Percentiles rank a stretch among this genome's conserved stretches.
These are phyloP conservation scores for Platynereis dumerilii DNA, from an alignment of 2,888 invertebrate species.

Conservation along the genomic window DNA sequence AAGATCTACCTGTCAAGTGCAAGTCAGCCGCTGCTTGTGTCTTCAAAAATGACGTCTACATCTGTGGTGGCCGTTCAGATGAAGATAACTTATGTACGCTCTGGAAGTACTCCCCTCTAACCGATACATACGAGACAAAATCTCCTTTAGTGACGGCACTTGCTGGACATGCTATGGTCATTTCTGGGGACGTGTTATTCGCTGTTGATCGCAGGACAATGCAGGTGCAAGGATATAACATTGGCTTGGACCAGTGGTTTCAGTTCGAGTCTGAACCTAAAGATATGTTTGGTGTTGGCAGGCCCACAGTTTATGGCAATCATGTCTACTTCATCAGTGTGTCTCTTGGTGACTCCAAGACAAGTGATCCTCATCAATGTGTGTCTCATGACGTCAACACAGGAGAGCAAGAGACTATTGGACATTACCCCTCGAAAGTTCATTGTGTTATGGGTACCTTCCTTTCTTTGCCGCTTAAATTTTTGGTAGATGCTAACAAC, in stretches of 20 bases:
- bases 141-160: conserved; percentile 26
- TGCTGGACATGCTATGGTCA: conserved; percentile 31
- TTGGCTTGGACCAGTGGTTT: conserved; percentile 20
- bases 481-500: conserved; percentile 26
- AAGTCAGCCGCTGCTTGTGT: conserved; percentile 28
- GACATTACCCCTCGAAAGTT: conserved; percentile 25
- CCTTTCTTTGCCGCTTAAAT: conserved; percentile 23
- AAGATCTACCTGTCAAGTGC: conserved; percentile 19
- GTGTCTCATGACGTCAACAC: conserved; percentile 25
- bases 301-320: conserved; percentile 18
- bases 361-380: conserved; percentile 21
- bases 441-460: conserved; percentile 29
- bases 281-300: conserved; percentile 21
- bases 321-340: conserved; percentile 29
- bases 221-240: conserved; percentile 21
- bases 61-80: conserved; percentile 28
- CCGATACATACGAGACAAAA: conserved; percentile 21
- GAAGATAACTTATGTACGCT: conserved; percentile 21
- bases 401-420: conserved; percentile 16
- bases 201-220: conserved; percentile 23
- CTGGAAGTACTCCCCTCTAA: conserved; percentile 25
- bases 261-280: conserved; percentile 15
- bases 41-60: conserved; percentile 21
- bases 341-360: conserved; percentile 14
- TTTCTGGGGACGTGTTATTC: conserved; percentile 14